These are phyloP conservation scores for Leuciscus waleckii DNA, from an alignment of 2,797 vertebrate species.

Conservation along the genomic window DNA sequence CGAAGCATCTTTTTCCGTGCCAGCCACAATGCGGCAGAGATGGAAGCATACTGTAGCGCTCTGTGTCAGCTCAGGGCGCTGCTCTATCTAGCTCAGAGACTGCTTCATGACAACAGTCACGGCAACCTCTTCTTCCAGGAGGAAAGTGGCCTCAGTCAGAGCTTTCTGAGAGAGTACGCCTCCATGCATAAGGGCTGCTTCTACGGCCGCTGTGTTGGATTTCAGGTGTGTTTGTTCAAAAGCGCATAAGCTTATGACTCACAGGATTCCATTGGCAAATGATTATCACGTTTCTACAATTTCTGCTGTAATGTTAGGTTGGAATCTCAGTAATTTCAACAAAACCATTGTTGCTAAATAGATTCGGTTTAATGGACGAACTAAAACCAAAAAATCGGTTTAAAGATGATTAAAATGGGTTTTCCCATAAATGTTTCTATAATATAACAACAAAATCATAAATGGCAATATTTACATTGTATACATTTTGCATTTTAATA, in stretches of 20 bases:
- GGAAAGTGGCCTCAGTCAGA: constrained; percentile 83
- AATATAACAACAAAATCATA: background rate
- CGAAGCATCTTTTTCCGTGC: constrained; percentile 90
- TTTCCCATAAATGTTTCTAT: background rate
- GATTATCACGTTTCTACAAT: background rate
- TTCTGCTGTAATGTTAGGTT: background rate
- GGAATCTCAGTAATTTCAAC: background rate
- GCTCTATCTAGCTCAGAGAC: constrained; percentile 86
- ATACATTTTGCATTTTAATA: background rate
- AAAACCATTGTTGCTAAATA: background rate
- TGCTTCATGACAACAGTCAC: constrained; percentile 85
- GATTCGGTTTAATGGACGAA: too few relatives aligned
- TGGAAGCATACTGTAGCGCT: constrained; percentile 90
- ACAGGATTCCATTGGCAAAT: background rate
- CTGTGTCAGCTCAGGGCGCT: constrained; percentile 90
- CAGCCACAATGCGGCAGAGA: constrained; percentile 86
- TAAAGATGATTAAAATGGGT: too few relatives aligned
- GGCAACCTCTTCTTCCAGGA: constrained; percentile 88
- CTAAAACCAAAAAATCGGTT: background rate
- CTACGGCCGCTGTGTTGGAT: constrained; percentile 92
- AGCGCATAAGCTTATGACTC: background rate
- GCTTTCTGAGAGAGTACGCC: constrained; percentile 86
- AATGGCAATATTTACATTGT: background rate
- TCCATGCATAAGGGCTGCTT: constrained; percentile 94
- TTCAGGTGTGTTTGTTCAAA: constrained; percentile 82